Evolutionary conservation across 2,113 vertebrate species (phyloP), one percentile per base, ranked within the genome.

Genomic region (Mesocricetus auratus): DNA sequence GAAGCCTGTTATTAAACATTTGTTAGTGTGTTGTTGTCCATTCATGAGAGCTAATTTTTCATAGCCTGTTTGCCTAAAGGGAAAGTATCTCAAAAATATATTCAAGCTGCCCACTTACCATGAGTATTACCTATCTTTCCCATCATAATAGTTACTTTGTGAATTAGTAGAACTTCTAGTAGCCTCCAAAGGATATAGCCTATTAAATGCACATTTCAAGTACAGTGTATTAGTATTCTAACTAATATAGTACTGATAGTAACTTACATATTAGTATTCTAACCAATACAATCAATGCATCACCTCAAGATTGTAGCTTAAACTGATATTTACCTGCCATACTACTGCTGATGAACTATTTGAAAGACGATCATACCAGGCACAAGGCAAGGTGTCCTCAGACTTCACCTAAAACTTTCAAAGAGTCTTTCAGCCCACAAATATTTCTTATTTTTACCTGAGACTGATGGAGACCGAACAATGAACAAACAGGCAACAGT

Each of bases 331-430:
- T 56, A 90, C 13, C n/a, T 74, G 66, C 24, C 36, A 42, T 42
- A 56, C 19, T 31, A 58, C 0, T 42, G 13, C 31, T 39, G n/a
- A 2, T 74, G 69, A 94, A 86, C 31, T 62, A 12, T 56, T 53
- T 91, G 62, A 93, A 86, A 87, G 19, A 31, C 75, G 77, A 24
- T 15, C 60, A 39, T 53, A n/a, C 33, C 39, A 81, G 31, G 33
- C 22, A 50, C 8, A 33, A 71, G n/a, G 74, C 7, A 87, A 90
- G 0, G 2, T 29, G 39, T 12, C 24, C 19, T 21, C 36, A 82
- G n/a, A 86, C 19, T 31, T 95, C 45, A 73, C 39, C n/a, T 79
- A 62, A 74, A 90, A 58, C 60, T 85, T 89, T 68, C 86, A 24
- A 26, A 79, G 7, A 88, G 62, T 3, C 39, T 39, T 77, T 89